Evolutionary conservation across 2,888 invertebrate genomes (phyloP).

Genomic region (Drosophila meridionalis): DNA sequence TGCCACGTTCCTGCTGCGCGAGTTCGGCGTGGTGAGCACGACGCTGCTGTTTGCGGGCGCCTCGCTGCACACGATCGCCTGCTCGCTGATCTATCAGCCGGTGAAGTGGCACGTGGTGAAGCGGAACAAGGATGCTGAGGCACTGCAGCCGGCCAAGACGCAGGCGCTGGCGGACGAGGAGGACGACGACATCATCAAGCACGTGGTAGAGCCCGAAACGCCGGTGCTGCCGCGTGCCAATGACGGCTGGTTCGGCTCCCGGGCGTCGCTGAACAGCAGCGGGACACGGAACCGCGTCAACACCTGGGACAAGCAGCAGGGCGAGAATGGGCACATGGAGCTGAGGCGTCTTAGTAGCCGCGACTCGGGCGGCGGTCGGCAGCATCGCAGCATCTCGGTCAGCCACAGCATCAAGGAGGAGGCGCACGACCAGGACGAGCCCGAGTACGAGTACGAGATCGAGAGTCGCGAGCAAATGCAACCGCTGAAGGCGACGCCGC

Average conservation of each 20-base stretch:
- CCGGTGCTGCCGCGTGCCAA: conserved; percentile 87
- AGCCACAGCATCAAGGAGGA: conserved; percentile 81
- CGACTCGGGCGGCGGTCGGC: conserved; percentile 47
- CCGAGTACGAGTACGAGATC: conserved; percentile 17
- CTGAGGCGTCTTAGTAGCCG: conserved; percentile 73
- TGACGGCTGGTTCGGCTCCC: conserved; percentile 84
- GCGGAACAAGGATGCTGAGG: conserved; percentile 80
- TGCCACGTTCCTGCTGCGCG: conserved; percentile 88
- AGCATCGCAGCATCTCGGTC: conserved; percentile 73
- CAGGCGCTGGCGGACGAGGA: conserved; percentile 81
- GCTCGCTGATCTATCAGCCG: conserved; percentile 89
- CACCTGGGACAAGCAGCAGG: conserved; percentile 65
- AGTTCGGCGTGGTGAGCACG: conserved; percentile 89
- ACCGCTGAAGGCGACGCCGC: background rate
- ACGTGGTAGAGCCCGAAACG: conserved; percentile 88
- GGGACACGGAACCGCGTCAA: conserved; percentile 68
- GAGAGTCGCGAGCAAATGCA: conserved; percentile 22
- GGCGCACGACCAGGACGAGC: conserved; percentile 48
- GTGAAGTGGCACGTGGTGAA: conserved; percentile 90
- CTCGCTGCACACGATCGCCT: conserved; percentile 89
- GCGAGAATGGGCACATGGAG: conserved; percentile 60
- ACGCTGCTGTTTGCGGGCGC: conserved; percentile 89
- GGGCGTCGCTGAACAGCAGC: conserved; percentile 73
- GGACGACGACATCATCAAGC: conserved; percentile 87
- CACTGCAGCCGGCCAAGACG: conserved; percentile 67